These are phyloP conservation scores for Falco naumanni DNA, from an alignment of 2,797 vertebrate genomes.

Conservation along the genomic window DNA sequence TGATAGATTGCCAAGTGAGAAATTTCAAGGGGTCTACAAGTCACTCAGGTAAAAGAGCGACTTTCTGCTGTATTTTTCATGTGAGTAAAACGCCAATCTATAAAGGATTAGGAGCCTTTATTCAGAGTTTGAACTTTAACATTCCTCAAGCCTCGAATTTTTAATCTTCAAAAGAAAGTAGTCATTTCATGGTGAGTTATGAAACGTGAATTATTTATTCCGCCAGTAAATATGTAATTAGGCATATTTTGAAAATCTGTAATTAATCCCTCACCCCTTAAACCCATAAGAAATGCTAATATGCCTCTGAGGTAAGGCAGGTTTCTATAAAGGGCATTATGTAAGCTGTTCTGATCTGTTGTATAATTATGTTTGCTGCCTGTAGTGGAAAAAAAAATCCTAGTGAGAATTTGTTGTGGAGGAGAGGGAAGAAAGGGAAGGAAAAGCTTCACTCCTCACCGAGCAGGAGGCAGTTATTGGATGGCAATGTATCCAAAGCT, in stretches of 20 bases:
- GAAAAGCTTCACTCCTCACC: not conserved
- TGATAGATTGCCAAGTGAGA: constrained; percentile 57
- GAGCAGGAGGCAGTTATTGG: constrained; percentile 38
- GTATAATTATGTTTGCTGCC: constrained; percentile 67
- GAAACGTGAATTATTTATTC: constrained; percentile 74
- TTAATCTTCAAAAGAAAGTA: constrained; percentile 70
- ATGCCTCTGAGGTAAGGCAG: constrained; percentile 65
- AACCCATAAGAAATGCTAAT: constrained; percentile 74
- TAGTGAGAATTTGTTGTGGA: constrained; percentile 56
- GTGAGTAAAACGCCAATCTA: constrained; percentile 31
- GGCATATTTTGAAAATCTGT: constrained; percentile 66
- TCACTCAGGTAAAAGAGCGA: constrained; percentile 28
- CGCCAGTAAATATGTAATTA: constrained; percentile 69
- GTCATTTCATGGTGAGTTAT: constrained; percentile 63
- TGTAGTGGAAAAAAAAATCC: constrained; percentile 43
- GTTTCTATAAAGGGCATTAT: constrained; percentile 61
- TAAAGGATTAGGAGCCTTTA: constrained; percentile 61
- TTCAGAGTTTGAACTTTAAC: constrained; percentile 67
- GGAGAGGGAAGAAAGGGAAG: constrained; percentile 1
- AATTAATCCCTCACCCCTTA: constrained; percentile 72
- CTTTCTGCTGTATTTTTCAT: constrained; percentile 52
- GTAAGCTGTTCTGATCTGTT: constrained; percentile 65
- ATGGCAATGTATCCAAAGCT: constrained; percentile 5
- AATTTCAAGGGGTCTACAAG: constrained; percentile 38
- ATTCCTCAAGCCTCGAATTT: constrained; percentile 50